phyloP scores from a whole-genome alignment of 2,797 vertebrate species.

The Epinephelus malabaricus region DNA sequence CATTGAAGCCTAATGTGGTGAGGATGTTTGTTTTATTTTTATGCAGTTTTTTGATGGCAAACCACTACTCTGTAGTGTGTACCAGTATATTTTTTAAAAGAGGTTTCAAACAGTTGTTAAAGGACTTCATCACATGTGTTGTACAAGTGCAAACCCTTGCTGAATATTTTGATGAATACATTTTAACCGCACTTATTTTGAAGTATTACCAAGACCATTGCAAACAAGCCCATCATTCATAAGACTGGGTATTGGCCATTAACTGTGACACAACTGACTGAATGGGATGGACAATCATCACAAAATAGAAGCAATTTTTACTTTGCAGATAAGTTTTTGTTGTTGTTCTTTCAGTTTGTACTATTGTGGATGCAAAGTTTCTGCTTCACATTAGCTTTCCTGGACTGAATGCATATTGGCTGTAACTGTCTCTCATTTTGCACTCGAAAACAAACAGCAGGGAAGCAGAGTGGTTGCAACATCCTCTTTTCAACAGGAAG shows the following conservation, averaged over 20 bases:
- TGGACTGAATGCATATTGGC: slow-evolving; percentile 6
- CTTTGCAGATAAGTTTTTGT: too few relatives aligned
- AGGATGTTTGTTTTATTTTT: neutral
- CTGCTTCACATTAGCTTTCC: neutral
- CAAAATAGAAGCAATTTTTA: neutral
- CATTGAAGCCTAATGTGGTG: neutral
- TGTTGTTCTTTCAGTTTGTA: neutral
- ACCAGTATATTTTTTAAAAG: neutral
- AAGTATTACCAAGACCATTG: neutral
- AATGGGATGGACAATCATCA: neutral
- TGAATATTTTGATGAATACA: neutral
- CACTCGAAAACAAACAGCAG: slow-evolving; percentile 36
- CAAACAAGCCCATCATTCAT: neutral
- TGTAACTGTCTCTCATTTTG: slow-evolving; percentile 1
- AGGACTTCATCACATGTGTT: neutral
- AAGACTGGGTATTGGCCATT: too few relatives aligned
- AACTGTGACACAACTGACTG: neutral
- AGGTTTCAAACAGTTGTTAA: neutral
- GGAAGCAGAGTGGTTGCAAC: neutral
- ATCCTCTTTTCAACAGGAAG: slow-evolving; percentile 25
- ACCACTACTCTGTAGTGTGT: neutral
- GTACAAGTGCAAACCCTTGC: too few relatives aligned
- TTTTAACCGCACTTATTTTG: neutral
- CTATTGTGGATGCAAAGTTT: neutral
- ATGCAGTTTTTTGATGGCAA: neutral